Base-by-base conservation (phyloP, 30 jellyfish, hydroid and myxozoan species). In the Hydractinia echinata region DNA sequence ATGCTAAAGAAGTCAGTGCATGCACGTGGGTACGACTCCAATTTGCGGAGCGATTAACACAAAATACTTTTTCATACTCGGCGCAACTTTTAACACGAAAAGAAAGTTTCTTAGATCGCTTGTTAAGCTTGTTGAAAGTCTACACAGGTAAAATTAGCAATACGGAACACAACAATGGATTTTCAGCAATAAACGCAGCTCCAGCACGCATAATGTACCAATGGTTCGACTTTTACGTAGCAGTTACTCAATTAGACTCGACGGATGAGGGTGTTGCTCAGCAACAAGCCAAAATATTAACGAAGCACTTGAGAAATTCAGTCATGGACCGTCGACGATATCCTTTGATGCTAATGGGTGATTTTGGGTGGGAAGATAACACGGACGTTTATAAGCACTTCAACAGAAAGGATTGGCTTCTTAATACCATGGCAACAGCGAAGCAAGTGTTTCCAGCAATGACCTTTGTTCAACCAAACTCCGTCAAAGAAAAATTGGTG, bases 191-290 rank as follows among this genome's bases (percentile, higher is more conserved):
- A 7, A 44, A 64, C 19, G 44, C 44, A 30, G 8, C 51, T 9
- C 74, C 74, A n/a, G 6, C 51, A 7, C 19, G 39, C 1, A 64
- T 64, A 6, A 44, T 44, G 19, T 64, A 64, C 74, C 74, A 6
- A n/a, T 64, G 19, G 74, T 64, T n/a, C 74, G 74, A 64, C 39
- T 64, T 64, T 51, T 64, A 64, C 74, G 19, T 64, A n/a, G 74
- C 74, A n/a, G 74, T 13, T 0, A 64, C 74, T 51, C 19, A 64
- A 64, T 51, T 64, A 64, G 39, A 13, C 16, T 51, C 74, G 51
- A 6, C 39, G 7, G 39, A 64, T 51, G 19, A 44, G 39, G 18
- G 19, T 13, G 51, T 64, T 51, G 74, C 74, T n/a, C 19, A 64
- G 51, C 19, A 64, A 51, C 51, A 64, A 13, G 74, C 39, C 51